Base-by-base conservation (phyloP, 2,888 invertebrate genomes). In the Eustalomyia histrio region DNA sequence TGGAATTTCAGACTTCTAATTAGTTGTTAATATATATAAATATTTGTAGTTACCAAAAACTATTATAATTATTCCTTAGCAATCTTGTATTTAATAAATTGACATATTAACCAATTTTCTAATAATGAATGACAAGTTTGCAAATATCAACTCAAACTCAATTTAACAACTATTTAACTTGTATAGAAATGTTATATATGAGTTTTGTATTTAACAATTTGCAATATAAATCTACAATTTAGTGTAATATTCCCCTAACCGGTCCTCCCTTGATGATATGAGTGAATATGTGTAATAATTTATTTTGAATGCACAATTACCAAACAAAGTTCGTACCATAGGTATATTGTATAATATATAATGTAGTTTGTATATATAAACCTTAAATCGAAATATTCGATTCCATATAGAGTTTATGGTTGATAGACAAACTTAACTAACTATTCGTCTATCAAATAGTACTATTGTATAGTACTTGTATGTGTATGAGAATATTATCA, bases 331-430 rank as follows among this genome's bases (percentile, higher is more conserved):
- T 33, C 10, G 29, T 64, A 6, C 39, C 39, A 39, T 39, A 39
- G 1, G 10, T 39, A 39, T 39, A 39, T 39, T 43, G 64, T 24
- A n/a, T n/a, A 10, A 2, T 17, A 50, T 64, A 63, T 47, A 24
- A 10, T 63, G 33, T 64, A 64, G 64, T 64, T 64, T 52, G 50
- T 29, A 12, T 52, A 12, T 52, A 29, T 52, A 52, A 64, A 64
- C 64, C 64, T 17, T 50, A 50, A 64, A 64, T 50, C 50, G 17
- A 50, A 17, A 63, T 64, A 64, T 12, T 39, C 29, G 50, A 64
- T 64, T 52, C 50, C 50, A 50, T 64, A 64, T 33, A 33, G 64
- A 64, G 24, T 52, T 64, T 47, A 64, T 64, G 64, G 64, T 64
- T 52, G 39, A 16, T 50, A 50, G 50, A 10, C 33, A 33, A 64